A percentile compares a stretch with the other conserved stretches of the same genome.
Evolutionary conservation across 2,113 vertebrate species (phyloP).

Genomic region (Otis tarda): DNA sequence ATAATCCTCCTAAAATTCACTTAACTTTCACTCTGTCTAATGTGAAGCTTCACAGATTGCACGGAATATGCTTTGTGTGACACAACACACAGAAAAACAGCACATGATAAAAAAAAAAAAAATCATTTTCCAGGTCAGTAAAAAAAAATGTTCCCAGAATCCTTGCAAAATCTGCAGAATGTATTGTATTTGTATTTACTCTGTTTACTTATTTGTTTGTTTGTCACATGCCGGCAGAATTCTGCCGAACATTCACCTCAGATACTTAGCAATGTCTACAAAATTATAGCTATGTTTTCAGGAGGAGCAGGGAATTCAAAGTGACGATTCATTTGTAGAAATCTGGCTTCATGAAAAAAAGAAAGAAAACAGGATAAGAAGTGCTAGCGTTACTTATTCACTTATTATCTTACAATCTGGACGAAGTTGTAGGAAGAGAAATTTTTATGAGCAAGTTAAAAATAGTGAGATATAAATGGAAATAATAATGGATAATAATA

Average conservation of each 20-base stretch:
- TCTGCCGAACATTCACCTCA: constrained; percentile 48
- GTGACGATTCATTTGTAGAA: constrained; percentile 46
- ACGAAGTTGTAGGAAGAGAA: constrained; percentile 58
- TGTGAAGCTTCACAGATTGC: constrained; percentile 52
- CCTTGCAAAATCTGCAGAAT: constrained; percentile 18
- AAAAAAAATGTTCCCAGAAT: constrained; percentile 25
- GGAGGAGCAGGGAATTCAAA: constrained; percentile 33
- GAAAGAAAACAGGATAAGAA: neutral
- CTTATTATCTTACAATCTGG: constrained; percentile 74
- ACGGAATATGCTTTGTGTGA: constrained; percentile 54
- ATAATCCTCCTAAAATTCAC: constrained; percentile 64
- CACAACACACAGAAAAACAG: constrained; percentile 24
- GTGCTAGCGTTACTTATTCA: constrained; percentile 66
- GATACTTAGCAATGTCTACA: constrained; percentile 24
- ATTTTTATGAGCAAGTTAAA: constrained; percentile 74
- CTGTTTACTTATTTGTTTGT: constrained; percentile 13
- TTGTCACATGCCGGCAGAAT: constrained; percentile 28
- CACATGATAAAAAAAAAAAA: neutral
- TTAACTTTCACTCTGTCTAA: constrained; percentile 45
- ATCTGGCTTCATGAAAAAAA: constrained; percentile 28
- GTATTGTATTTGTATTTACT: constrained; percentile 50
- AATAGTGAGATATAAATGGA: constrained; percentile 64
- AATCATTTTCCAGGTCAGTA: constrained; percentile 35
- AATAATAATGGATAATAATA: constrained; percentile 38
- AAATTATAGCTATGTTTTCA: constrained; percentile 34